phyloP scores from a whole-genome alignment of 2,888 invertebrate genomes.

The Eretmocerus hayati region DNA sequence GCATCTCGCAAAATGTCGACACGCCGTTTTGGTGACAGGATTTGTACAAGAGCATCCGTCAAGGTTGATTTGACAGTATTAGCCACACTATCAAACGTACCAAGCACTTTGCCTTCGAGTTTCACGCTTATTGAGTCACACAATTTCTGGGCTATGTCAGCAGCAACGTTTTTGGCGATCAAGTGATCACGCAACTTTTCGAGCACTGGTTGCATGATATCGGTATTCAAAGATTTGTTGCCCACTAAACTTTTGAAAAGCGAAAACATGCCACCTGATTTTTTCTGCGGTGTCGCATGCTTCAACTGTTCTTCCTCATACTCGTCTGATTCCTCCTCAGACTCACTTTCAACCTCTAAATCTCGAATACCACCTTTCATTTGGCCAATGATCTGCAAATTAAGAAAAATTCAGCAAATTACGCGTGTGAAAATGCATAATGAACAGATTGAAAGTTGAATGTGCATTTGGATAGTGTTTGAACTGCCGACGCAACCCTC shows the following conservation, averaged over 20 bases:
- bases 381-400: conserved; percentile 65
- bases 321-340: conserved; percentile 57
- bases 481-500: too few relatives aligned
- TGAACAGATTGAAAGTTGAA: too few relatives aligned
- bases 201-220: conserved; percentile 77
- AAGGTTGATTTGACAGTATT: conserved; percentile 80
- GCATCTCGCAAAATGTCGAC: conserved; percentile 96
- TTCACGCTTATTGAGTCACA: conserved; percentile 88
- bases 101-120: conserved; percentile 85
- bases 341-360: conserved; percentile 71
- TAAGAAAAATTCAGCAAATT: too few relatives aligned
- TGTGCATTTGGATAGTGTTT: too few relatives aligned
- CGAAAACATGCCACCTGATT: conserved; percentile 65
- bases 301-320: conserved; percentile 30
- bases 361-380: conserved; percentile 80
- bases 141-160: conserved; percentile 88
- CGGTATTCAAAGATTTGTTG: conserved; percentile 73
- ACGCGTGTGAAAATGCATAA: too few relatives aligned
- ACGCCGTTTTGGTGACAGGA: conserved; percentile 88
- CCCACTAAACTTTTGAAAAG: conserved; percentile 84
- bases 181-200: conserved; percentile 94
- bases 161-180: conserved; percentile 94
- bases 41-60: conserved; percentile 85
- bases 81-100: conserved; percentile 92
- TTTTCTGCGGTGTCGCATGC: conserved; percentile 34